A percentile compares a stretch with the other conserved stretches of the same genome.
phyloP scores from a whole-genome alignment of 2,888 invertebrate species.

The Cotesia congregata region DNA sequence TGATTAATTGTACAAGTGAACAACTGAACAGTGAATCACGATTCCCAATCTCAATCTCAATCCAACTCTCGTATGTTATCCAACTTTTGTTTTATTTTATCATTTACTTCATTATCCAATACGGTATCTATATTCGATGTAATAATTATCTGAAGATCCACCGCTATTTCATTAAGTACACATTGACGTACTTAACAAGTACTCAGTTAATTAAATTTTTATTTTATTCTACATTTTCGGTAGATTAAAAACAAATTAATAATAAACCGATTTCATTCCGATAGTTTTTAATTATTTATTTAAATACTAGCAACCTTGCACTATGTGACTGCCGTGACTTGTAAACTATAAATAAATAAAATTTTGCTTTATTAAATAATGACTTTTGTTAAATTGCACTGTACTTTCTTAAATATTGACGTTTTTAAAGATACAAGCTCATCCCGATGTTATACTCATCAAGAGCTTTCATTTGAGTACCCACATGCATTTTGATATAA shows the following conservation, averaged over 20 bases:
- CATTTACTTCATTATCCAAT: neutral
- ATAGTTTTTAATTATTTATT: no score
- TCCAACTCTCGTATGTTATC: neutral
- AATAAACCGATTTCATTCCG: no score
- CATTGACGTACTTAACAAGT: neutral
- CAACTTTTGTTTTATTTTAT: conserved; percentile 8
- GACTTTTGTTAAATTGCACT: no score
- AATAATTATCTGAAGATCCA: conserved; percentile 15
- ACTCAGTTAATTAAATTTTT: neutral
- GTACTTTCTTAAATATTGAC: no score
- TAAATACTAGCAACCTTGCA: no score
- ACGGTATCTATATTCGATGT: neutral
- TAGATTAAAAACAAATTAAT: neutral
- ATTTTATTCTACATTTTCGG: neutral
- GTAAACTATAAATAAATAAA: no score
- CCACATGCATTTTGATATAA: no score
- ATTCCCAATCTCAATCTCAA: neutral
- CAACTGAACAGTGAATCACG: neutral
- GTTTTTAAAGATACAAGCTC: no score
- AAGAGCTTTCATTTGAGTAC: no score
- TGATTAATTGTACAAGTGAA: neutral
- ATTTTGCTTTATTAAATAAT: no score
- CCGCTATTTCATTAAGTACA: neutral
- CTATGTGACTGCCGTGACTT: no score
- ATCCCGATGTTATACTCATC: no score